Percentiles rank a stretch among this genome's conserved stretches.
phyloP scores from a whole-genome alignment of 2,113 vertebrate species.

The Salvator merianae region DNA sequence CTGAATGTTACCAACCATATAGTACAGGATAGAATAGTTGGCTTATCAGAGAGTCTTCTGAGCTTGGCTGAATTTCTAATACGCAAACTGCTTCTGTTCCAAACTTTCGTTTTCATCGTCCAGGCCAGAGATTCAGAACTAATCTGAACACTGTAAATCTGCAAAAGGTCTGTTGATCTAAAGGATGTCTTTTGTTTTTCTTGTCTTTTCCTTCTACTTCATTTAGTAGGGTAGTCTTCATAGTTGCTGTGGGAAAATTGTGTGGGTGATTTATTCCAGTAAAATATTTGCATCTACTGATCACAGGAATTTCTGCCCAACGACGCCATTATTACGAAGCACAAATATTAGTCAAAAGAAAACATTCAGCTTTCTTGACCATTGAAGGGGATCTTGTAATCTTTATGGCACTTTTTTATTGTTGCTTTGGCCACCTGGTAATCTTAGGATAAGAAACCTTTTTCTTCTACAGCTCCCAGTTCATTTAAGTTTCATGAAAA shows the following conservation, averaged over 20 bases:
- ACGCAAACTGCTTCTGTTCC: neutral
- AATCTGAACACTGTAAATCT: neutral
- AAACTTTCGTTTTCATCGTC: neutral
- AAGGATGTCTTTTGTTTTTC: neutral
- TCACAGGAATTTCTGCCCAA: neutral
- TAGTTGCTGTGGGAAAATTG: neutral
- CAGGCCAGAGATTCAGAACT: neutral
- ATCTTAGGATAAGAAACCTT: neutral
- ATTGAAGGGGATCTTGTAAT: neutral
- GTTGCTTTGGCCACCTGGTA: neutral
- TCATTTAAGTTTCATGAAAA: neutral
- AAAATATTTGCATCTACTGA: neutral
- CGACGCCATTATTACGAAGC: neutral
- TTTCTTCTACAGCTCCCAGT: neutral
- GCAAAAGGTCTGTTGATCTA: neutral
- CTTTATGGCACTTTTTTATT: neutral
- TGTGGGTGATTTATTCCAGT: neutral
- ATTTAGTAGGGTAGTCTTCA: neutral
- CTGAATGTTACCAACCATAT: neutral
- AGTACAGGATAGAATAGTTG: neutral
- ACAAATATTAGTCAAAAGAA: neutral
- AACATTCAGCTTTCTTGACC: neutral
- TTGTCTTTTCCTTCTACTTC: neutral
- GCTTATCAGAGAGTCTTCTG: neutral
- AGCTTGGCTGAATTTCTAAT: neutral